Evolutionary conservation across 2,888 invertebrate genomes (phyloP), one percentile per base, ranked within the genome.

Genomic region (Harpagoxenus sublaevis): DNA sequence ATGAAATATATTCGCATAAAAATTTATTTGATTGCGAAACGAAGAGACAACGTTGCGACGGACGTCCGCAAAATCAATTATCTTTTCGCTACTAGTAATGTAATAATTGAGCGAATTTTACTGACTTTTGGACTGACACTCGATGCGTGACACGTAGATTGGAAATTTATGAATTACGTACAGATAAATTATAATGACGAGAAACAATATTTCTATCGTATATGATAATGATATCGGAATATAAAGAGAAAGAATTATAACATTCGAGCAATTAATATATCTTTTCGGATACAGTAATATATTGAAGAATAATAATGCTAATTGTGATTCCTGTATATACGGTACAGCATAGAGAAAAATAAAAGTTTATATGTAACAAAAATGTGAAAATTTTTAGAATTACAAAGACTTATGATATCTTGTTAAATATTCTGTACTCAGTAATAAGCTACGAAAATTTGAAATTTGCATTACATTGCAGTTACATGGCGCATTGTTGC

Each of bases 11-110:
- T 48, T 48, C n/a, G 35, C 12, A 23, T 60, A 71, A 79, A 79
- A 73, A 57, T 79, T 79, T 73, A 45, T 79, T 79, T 35, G 57
- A 79, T 73, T 45, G 45, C 42, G 23, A 12, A 48, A 57, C 15
- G 28, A 39, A 39, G 45, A 60, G 35, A 4, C 18, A 45, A 73
- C 35, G 23, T 45, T 10, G 78, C 45, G 9, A 71, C 4, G 28
- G 9, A 71, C 8, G 28, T 68, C 12, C 10, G 53, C 28, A 31
- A 79, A 79, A 73, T 73, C 45, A 48, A 73, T 79, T 73, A 73
- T 73, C 73, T 79, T 79, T 35, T 55, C 15, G 28, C 55, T 75
- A 35, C 23, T 73, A 35, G 23, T 79, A 60, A 57, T 57, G 15
- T 35, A 45, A 79, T 66, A 55, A 78, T 48, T 18, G 18, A 66